Evolutionary conservation across 2,797 vertebrate genomes (phyloP).

Genomic region (Acrossocheilus fasciatus): DNA sequence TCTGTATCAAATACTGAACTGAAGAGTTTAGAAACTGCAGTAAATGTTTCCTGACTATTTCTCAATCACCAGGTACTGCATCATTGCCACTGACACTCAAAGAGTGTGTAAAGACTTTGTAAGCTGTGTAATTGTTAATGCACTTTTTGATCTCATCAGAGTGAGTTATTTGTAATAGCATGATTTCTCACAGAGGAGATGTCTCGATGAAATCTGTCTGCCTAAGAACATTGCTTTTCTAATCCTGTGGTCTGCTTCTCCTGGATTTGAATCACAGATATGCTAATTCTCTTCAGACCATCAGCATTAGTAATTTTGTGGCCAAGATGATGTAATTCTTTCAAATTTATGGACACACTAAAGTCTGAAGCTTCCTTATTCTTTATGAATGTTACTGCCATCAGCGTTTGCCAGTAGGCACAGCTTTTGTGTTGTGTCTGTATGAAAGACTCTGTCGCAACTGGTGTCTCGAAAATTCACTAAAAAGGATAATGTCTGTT

Average conservation of each 20-base stretch:
- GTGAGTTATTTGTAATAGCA: constrained; percentile 5
- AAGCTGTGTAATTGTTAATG: constrained; percentile 19
- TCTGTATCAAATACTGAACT: constrained; percentile 17
- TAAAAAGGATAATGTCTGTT: background rate
- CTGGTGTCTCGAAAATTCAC: constrained; percentile 20
- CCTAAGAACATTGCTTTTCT: constrained; percentile 43
- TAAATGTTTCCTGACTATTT: constrained; percentile 20
- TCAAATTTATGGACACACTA: constrained; percentile 31
- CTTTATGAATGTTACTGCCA: constrained; percentile 1
- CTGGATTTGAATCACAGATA: constrained; percentile 50
- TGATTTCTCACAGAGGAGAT: background rate
- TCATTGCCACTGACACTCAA: constrained; percentile 14
- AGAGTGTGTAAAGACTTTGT: constrained; percentile 12
- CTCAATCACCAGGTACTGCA: background rate
- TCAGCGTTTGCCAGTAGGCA: background rate
- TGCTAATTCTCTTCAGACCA: constrained; percentile 52
- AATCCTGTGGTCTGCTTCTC: constrained; percentile 43
- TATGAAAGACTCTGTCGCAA: background rate
- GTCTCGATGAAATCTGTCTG: constrained; percentile 4
- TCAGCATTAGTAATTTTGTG: constrained; percentile 33
- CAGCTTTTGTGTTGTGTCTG: background rate
- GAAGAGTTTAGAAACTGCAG: background rate
- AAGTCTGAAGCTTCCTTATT: constrained; percentile 8
- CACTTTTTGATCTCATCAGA: constrained; percentile 24
- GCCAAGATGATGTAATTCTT: constrained; percentile 56